Percentiles rank a stretch among this genome's conserved stretches.
Conservation (phyloP, 2,797 vertebrate genomes). For the Sebastes vulpes region DNA sequence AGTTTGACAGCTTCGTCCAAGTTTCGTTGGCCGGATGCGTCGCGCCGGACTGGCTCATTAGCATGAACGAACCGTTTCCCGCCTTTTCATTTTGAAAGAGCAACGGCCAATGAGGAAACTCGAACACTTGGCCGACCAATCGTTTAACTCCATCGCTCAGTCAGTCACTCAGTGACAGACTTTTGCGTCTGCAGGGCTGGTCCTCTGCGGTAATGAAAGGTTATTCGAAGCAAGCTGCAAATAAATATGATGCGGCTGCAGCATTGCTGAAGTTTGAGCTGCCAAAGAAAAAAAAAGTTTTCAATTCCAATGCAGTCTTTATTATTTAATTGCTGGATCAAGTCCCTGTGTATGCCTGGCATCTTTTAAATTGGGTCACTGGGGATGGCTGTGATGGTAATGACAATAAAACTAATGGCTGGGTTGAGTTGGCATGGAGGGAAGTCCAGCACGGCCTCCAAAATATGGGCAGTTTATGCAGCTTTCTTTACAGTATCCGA, state of each 20-base stretch:
- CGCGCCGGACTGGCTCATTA: no score
- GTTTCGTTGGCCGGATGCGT: no score
- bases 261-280: background rate
- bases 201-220: background rate
- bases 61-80: no score
- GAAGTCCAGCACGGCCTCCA: background rate
- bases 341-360: background rate
- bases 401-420: slow-evolving; percentile 44
- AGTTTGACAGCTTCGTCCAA: no score
- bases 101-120: no score
- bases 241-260: background rate
- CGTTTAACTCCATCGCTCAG: no score
- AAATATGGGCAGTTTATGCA: background rate
- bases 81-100: no score
- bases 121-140: no score
- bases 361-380: slow-evolving; percentile 19
- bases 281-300: background rate
- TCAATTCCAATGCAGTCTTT: background rate
- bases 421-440: slow-evolving; percentile 14
- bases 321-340: slow-evolving; percentile 12
- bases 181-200: no score
- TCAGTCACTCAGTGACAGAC: no score
- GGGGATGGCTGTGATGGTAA: slow-evolving; percentile 12
- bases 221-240: background rate
- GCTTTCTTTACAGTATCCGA: background rate